Base-by-base conservation (phyloP, 2,888 invertebrate genomes). In the Athrips mouffetella region DNA sequence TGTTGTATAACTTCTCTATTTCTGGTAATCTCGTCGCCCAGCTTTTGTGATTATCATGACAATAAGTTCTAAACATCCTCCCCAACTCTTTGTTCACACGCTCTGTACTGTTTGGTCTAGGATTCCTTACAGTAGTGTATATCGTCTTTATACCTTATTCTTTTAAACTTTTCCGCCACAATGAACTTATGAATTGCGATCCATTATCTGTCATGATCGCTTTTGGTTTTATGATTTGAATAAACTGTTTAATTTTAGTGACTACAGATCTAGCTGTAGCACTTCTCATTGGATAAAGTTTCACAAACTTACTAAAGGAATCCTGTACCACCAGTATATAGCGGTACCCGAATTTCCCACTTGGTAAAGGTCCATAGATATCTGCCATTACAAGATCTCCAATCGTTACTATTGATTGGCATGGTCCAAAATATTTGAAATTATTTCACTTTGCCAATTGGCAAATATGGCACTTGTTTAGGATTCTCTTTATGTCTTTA, bases 201-300 rank as follows among this genome's bases (percentile, higher is more conserved):
- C 59, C 58, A 20, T 58, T 55, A 47, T 60, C 57, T 0, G 59
- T 46, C 48, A 61, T 48, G 5, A 55, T 40, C 3, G 29, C 37
- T n/a, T 49, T 51, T 1, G 54, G 50, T 10, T 35, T 47, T n/a
- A 60, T 51, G 6, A 53, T 52, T 8, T 50, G 21, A 10, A 27
- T 16, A 37, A 52, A 57, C 3, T 48, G 23, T 20, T 48, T 57
- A 1, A 55, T 10, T 16, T 49, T 50, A 0, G 44, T n/a, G 7
- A 55, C 1, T 0, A 52, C 58, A 48, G 53, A 49, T 53, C 52
- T 7, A 4, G 44, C 3, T 2, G 56, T 50, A 1, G 53, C 56
- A 1, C 37, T 25, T 4, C 8, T 37, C 2, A 52, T 25, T 0
- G 13, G 23, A 23, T 23, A 23, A 5, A 3, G 3, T 23, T 7